A percentile compares a stretch with the other conserved stretches of the same genome.
Evolutionary conservation across 2,113 vertebrate species (phyloP).

Genomic region (Trematocara zebra): DNA sequence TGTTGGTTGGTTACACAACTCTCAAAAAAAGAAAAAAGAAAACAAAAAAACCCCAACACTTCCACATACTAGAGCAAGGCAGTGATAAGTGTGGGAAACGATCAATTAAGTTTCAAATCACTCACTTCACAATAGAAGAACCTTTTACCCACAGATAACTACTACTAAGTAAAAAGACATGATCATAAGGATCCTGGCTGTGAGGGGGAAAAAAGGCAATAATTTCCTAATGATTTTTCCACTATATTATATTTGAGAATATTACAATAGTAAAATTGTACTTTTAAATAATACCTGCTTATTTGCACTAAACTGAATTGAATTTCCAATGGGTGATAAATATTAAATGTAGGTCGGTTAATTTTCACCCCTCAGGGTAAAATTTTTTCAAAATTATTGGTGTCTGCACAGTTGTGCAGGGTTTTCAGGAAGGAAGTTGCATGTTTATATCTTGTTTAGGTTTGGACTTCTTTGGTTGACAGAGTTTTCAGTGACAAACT

Average conservation of each 20-base stretch:
- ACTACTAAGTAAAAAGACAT: background rate
- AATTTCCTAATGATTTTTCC: background rate
- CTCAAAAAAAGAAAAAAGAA: background rate
- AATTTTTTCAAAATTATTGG: background rate
- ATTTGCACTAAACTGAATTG: background rate
- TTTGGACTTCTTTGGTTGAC: background rate
- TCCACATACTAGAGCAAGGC: background rate
- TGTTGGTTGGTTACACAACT: background rate
- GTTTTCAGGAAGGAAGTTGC: background rate
- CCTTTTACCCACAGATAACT: background rate
- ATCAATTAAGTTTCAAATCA: background rate
- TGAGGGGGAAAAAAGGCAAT: background rate
- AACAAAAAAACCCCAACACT: fast-evolving
- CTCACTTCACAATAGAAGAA: background rate
- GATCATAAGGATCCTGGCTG: background rate
- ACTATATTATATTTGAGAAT: background rate
- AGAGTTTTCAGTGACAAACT: background rate
- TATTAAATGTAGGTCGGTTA: background rate
- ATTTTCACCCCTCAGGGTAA: background rate
- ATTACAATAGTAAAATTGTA: background rate
- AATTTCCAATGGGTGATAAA: background rate
- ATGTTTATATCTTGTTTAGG: background rate
- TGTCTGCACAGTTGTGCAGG: background rate
- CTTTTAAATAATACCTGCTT: background rate
- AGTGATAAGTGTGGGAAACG: background rate